phyloP scores from a whole-genome alignment of 2,797 vertebrate genomes.

The Melopsittacus undulatus region DNA sequence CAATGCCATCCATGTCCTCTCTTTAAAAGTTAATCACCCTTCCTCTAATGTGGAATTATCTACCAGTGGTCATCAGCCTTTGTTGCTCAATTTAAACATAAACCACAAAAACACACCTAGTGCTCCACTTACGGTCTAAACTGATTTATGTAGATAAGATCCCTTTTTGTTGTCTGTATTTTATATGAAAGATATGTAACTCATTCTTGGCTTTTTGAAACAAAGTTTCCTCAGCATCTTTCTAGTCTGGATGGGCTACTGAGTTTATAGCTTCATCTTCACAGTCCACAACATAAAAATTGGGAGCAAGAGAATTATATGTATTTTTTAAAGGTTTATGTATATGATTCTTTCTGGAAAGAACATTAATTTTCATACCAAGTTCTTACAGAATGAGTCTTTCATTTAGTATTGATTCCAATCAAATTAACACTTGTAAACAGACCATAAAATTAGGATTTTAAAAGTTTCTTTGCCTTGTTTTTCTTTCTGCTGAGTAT shows the following conservation, averaged over 20 bases:
- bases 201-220: background rate
- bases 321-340: background rate
- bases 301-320: background rate
- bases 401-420: background rate
- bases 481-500: background rate
- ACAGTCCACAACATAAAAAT: background rate
- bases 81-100: background rate
- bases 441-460: background rate
- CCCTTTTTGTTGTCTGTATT: background rate
- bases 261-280: background rate
- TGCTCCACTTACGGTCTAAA: background rate
- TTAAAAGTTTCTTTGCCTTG: constrained; percentile 11
- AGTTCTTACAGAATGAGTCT: background rate
- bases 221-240: background rate
- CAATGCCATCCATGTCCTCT: background rate
- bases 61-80: background rate
- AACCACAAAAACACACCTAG: background rate
- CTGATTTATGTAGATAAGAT: background rate
- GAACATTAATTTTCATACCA: background rate
- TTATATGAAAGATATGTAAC: background rate
- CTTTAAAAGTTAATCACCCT: background rate
- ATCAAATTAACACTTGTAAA: background rate
- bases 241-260: background rate
- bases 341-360: background rate
- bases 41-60: background rate